phyloP scores from a whole-genome alignment of 2,113 vertebrate species.

The Oncorhynchus nerka region DNA sequence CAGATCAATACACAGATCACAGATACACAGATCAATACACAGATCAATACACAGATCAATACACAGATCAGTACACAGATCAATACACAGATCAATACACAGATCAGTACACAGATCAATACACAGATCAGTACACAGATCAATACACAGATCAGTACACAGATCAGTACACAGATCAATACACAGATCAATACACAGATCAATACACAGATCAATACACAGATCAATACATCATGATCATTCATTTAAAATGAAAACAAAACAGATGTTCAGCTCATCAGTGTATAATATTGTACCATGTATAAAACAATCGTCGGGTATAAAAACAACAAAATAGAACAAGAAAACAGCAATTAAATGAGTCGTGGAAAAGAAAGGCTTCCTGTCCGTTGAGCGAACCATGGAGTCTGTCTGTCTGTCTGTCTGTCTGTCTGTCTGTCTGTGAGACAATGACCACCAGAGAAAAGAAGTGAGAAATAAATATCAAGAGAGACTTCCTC shows the following conservation, averaged over 20 bases:
- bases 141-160: too few species aligned
- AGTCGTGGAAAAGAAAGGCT: conserved; percentile 50
- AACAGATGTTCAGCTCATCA: conserved; percentile 16
- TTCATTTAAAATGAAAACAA: conserved; percentile 13
- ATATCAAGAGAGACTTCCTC: conserved; percentile 4
- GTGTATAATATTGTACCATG: conserved; percentile 65
- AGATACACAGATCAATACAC: too few species aligned
- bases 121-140: too few species aligned
- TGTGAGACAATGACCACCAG: conserved; percentile 19
- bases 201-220: neutral
- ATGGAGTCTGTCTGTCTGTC: conserved; percentile 21
- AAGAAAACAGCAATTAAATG: conserved; percentile 27
- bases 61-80: too few species aligned
- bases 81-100: neutral
- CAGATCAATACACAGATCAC: too few species aligned
- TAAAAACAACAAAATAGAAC: conserved; percentile 31
- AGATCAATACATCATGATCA: neutral
- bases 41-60: neutral
- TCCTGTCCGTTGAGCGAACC: conserved; percentile 43
- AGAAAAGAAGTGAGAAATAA: conserved; percentile 14
- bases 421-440: conserved; percentile 20
- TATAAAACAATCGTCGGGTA: conserved; percentile 25
- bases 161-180: too few species aligned
- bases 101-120: neutral
- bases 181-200: too few species aligned